Percentiles rank a stretch among this genome's conserved stretches.
Evolutionary conservation across 2,888 invertebrate genomes (phyloP).

Genomic region (Isoperla grammatica): DNA sequence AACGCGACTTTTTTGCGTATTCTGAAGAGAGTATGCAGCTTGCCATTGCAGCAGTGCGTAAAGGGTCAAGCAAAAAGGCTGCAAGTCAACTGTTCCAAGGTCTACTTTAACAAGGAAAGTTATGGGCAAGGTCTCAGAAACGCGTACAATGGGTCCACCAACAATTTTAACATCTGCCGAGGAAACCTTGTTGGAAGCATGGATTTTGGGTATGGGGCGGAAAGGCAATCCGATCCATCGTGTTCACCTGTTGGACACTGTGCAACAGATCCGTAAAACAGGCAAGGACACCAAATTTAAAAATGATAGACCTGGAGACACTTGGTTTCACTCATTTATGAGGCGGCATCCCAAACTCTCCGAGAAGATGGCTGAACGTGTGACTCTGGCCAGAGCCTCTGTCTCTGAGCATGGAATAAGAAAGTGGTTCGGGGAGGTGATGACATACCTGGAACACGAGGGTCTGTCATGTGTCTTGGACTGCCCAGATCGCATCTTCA

Average conservation of each 20-base stretch:
- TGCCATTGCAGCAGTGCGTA: too few species aligned
- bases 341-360: too few species aligned
- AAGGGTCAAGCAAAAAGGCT: background rate
- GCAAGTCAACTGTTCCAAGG: background rate
- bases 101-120: background rate
- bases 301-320: background rate
- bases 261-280: background rate
- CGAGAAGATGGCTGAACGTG: too few species aligned
- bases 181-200: background rate
- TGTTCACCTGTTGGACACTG: background rate
- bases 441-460: too few species aligned
- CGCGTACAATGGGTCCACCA: background rate
- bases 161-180: background rate
- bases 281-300: background rate
- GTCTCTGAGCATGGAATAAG: too few species aligned
- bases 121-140: background rate
- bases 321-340: too few species aligned
- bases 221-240: background rate
- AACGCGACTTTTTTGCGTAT: too few species aligned
- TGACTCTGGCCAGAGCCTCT: too few species aligned
- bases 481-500: too few species aligned
- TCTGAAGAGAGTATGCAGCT: too few species aligned
- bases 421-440: too few species aligned
- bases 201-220: background rate
- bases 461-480: too few species aligned